Percentiles rank a stretch among this genome's conserved stretches.
These are phyloP conservation scores for Colletes latitarsis DNA, from an alignment of 1,140 invertebrate genomes.

Conservation along the genomic window DNA sequence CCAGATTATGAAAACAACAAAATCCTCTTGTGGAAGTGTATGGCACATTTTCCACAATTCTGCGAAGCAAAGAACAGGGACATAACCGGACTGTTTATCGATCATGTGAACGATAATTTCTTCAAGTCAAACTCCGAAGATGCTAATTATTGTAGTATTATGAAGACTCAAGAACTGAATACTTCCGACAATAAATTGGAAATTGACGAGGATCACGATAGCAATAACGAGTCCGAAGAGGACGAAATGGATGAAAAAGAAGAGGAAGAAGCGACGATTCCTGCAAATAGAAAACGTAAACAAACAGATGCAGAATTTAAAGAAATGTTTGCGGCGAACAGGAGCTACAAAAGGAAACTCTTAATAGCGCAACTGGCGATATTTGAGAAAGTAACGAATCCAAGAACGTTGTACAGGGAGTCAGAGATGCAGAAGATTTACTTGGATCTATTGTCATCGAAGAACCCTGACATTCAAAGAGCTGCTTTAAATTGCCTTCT, in stretches of 20 bases:
- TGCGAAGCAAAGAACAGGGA: slow-evolving; percentile 91
- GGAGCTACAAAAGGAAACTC: slow-evolving; percentile 83
- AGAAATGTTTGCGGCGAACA: slow-evolving; percentile 56
- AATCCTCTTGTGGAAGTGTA: slow-evolving; percentile 89
- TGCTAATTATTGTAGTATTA: slow-evolving; percentile 80
- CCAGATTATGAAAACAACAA: slow-evolving; percentile 89
- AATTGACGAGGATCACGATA: slow-evolving; percentile 64
- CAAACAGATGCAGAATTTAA: background rate
- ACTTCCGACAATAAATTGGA: slow-evolving; percentile 43
- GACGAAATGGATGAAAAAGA: slow-evolving; percentile 65
- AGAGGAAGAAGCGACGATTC: slow-evolving; percentile 3
- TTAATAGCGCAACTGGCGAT: slow-evolving; percentile 88
- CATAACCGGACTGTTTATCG: slow-evolving; percentile 88
- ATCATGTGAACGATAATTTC: slow-evolving; percentile 86
- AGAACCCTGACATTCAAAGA: slow-evolving; percentile 90
- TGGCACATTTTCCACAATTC: slow-evolving; percentile 87
- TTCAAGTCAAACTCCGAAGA: slow-evolving; percentile 80
- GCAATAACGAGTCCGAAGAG: slow-evolving; percentile 57
- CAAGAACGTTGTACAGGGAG: slow-evolving; percentile 89
- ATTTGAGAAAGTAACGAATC: slow-evolving; percentile 91
- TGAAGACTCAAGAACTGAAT: slow-evolving; percentile 64
- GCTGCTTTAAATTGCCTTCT: slow-evolving; percentile 92
- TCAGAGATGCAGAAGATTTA: slow-evolving; percentile 88
- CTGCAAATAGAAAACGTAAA: slow-evolving; percentile 55
- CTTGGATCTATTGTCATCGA: slow-evolving; percentile 89